Evolutionary conservation across 2,888 invertebrate genomes (phyloP), one percentile per base, ranked within the genome.

Genomic region (Metallyticus violacea): DNA sequence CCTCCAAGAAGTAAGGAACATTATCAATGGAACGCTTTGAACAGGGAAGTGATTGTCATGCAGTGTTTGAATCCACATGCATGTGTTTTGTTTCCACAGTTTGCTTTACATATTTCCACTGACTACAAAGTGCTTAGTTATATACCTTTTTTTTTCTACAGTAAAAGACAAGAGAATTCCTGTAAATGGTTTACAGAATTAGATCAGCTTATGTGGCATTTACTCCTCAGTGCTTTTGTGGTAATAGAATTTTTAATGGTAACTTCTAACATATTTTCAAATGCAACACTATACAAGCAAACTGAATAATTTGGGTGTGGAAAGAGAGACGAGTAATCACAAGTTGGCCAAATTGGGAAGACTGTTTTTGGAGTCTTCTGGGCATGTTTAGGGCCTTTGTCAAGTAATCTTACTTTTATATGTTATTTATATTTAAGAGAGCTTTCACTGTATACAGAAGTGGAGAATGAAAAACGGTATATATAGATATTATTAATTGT

Each of bases 391-490:
- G 40, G 40, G 40, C 40, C 40, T 62, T 62, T 62, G 40, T 62
- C 40, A 62, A 62, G 40, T 62, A 62, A 62, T 62, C 40, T 62
- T 62, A 62, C 40, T 62, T 62, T 62, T 62, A 62, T 62, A 62
- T 62, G 81, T 81, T 40, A 82, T 26, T 26, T 82, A 76, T 82
- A 82, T 76, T 28, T 81, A 81, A 22, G 27, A 79, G 86, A 86
- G 86, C 86, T 86, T 86, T 86, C 81, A 81, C 82, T 86, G 86
- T 85, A 87, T 87, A 86, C 85, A 85, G 81, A 81, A 62, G 78
- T 76, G 22, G 26, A 77, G 79, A 83, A 81, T 77, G 27, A 86
- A 76, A 77, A 82, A 86, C 30, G 62, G 78, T 87, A 85, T 83
- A 82, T 85, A 85, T 81, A 81, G 82, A 85, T 85, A 85, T 85